A percentile compares a stretch with the other conserved stretches of the same genome.
Conservation (phyloP, 2,797 vertebrate genomes). For the Muraenolepis orangiensis region DNA sequence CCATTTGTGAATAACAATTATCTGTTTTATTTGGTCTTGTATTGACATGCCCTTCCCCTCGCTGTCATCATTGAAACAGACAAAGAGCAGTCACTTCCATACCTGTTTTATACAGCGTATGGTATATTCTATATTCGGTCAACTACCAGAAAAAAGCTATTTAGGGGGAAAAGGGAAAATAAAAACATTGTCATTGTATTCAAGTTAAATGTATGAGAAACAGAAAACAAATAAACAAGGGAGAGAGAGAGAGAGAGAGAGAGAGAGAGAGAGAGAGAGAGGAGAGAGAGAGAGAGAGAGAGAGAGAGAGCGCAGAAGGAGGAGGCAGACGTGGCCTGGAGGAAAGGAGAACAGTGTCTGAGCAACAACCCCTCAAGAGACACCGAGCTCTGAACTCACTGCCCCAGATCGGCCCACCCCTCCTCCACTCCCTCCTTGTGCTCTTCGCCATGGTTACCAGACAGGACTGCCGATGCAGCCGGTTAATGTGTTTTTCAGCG, state of each 20-base stretch:
- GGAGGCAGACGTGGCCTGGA: slow-evolving; percentile 47
- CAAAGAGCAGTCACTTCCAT: background rate
- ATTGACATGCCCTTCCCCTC: background rate
- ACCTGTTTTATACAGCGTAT: background rate
- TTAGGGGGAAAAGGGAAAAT: background rate
- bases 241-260: background rate
- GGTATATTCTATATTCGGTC: background rate
- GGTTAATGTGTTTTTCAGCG: slow-evolving; percentile 76
- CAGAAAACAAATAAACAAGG: background rate
- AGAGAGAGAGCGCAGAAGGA: background rate
- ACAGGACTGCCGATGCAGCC: slow-evolving; percentile 72
- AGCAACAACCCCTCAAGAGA: slow-evolving; percentile 64
- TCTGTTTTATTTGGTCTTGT: background rate
- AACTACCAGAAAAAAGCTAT: background rate
- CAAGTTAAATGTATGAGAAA: background rate
- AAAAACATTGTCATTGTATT: background rate
- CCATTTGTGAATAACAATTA: background rate
- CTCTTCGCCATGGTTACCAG: slow-evolving; percentile 77
- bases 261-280: slow-evolving; percentile 1
- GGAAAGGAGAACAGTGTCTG: slow-evolving; percentile 57
- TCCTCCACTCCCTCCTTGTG: slow-evolving; percentile 45
- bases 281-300: background rate
- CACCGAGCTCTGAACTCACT: slow-evolving; percentile 61
- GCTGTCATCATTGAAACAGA: background rate
- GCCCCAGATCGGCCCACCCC: slow-evolving; percentile 56